Percentiles rank a stretch among this genome's conserved stretches.
These are phyloP conservation scores for Catharus fuscescens DNA, from an alignment of 2,113 vertebrate species.

Conservation along the genomic window DNA sequence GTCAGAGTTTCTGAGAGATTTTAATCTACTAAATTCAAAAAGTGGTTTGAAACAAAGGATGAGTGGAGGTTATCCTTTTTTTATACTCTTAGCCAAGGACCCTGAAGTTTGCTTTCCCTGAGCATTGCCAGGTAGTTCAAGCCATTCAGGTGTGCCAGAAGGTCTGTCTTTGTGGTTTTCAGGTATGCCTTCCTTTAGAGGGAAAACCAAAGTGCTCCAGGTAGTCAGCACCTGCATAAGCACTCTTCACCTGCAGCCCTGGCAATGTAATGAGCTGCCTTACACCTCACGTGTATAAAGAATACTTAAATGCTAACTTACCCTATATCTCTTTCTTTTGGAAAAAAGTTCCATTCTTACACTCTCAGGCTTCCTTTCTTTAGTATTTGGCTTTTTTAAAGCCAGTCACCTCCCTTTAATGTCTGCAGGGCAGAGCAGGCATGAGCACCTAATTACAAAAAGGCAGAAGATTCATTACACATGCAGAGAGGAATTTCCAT, in stretches of 20 bases:
- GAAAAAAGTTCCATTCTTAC: not conserved
- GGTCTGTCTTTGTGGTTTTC: not conserved
- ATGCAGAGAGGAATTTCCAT: not conserved
- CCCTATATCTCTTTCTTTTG: not conserved
- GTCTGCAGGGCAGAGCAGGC: not conserved
- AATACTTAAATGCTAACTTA: not conserved
- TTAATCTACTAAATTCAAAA: not conserved
- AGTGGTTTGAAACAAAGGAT: not conserved
- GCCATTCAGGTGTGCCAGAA: not conserved
- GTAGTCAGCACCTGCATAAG: not conserved
- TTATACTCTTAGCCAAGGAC: not conserved
- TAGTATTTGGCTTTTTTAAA: not conserved
- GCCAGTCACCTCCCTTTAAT: not conserved
- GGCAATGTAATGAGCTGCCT: not conserved
- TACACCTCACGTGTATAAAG: accelerated
- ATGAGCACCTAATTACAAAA: not conserved
- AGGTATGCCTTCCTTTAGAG: not conserved
- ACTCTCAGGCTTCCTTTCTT: not conserved
- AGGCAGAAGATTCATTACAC: not conserved
- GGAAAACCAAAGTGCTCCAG: not conserved
- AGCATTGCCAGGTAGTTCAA: not conserved
- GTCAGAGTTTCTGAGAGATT: not conserved
- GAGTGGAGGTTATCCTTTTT: not conserved
- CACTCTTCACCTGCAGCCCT: not conserved
- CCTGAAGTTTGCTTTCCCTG: not conserved